phyloP scores from a whole-genome alignment of 2,797 vertebrate genomes.

The Gymnocypris eckloni region DNA sequence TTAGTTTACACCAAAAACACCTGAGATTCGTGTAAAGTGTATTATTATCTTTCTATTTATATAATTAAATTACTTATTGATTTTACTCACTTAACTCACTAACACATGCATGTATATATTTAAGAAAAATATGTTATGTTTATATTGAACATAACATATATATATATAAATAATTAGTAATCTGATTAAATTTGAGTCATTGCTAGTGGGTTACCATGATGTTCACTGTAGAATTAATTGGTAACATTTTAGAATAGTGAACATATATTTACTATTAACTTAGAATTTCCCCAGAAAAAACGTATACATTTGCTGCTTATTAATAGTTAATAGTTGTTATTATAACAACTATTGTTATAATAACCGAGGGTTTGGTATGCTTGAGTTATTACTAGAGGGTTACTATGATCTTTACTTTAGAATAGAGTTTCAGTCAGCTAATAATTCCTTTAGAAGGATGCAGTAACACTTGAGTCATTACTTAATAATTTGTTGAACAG shows the following conservation, averaged over 20 bases:
- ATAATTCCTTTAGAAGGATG: background rate
- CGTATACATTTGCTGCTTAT: background rate
- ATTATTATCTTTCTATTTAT: background rate
- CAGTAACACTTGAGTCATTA: background rate
- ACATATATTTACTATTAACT: no score
- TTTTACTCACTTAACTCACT: background rate
- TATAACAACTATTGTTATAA: no score
- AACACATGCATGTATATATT: no score
- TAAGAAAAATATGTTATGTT: no score
- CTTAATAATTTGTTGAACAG: background rate
- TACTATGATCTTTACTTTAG: background rate
- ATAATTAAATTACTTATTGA: background rate
- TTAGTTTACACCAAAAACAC: background rate
- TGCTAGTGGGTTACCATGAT: background rate
- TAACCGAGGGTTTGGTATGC: no score
- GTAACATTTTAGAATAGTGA: no score
- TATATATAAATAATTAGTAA: no score
- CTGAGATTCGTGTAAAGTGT: background rate
- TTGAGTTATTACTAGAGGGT: background rate
- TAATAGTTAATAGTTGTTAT: background rate
- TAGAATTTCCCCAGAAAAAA: no score
- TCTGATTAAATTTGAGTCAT: background rate
- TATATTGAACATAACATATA: no score
- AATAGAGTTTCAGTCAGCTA: background rate
- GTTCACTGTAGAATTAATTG: no score